phyloP scores from a whole-genome alignment of 2,113 vertebrate species.

The Drymodes brunneopygia region DNA sequence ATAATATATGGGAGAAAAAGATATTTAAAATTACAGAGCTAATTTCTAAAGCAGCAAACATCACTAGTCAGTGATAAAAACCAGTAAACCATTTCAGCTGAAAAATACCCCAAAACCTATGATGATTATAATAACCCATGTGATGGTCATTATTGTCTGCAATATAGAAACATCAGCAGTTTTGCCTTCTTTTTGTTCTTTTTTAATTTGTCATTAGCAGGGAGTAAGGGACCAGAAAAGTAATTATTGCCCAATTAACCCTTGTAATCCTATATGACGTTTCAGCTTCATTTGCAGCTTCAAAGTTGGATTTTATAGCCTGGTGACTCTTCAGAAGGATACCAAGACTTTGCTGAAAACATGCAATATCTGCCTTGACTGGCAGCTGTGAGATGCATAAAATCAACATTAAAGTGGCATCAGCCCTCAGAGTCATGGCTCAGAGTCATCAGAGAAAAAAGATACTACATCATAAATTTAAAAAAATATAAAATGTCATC shows the following conservation, averaged over 20 bases:
- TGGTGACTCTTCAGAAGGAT: background rate
- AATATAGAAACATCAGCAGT: background rate
- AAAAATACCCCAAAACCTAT: background rate
- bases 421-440: background rate
- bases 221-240: background rate
- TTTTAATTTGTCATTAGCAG: background rate
- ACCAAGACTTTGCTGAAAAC: background rate
- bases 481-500: background rate
- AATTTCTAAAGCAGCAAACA: slow-evolving; percentile 9
- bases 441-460: background rate
- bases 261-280: background rate
- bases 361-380: background rate
- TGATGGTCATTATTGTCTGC: background rate
- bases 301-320: background rate
- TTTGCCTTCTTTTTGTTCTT: background rate
- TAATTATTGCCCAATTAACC: background rate
- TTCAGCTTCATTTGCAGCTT: background rate
- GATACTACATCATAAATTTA: background rate
- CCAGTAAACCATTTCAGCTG: background rate
- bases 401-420: background rate
- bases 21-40: slow-evolving; percentile 35
- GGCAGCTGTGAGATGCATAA: background rate
- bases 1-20: background rate
- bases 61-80: slow-evolving; percentile 9
- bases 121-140: background rate